Evolutionary conservation across 2,797 vertebrate species (phyloP).

Genomic region (Scyliorhinus canicula): DNA sequence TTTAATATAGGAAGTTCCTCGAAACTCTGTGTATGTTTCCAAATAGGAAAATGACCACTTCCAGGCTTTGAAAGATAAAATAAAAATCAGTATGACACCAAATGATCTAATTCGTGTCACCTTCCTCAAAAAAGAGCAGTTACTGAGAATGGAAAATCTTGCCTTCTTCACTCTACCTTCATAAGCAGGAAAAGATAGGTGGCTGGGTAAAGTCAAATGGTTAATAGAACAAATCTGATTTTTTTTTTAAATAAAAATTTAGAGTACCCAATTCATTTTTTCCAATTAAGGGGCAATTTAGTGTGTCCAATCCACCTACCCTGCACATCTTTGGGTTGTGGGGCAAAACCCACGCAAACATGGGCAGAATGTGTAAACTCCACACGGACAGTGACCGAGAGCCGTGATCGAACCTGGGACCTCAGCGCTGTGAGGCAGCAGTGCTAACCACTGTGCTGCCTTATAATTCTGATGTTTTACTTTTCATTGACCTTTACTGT

Average conservation of each 20-base stretch:
- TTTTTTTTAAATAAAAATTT: too few species aligned
- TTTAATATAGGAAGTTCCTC: conserved; percentile 35
- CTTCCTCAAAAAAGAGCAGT: background rate
- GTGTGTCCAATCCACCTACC: too few species aligned
- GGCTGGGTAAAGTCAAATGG: background rate
- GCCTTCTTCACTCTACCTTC: background rate
- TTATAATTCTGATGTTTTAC: conserved; percentile 8
- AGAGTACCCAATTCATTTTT: too few species aligned
- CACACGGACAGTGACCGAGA: too few species aligned
- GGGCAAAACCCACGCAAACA: too few species aligned
- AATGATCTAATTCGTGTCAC: background rate
- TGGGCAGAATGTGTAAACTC: too few species aligned
- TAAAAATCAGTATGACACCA: background rate
- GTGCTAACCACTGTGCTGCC: too few species aligned
- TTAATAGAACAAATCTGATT: background rate
- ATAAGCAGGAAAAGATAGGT: background rate
- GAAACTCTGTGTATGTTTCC: conserved; percentile 24
- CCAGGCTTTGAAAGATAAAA: conserved; percentile 32
- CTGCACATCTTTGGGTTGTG: too few species aligned
- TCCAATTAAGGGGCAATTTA: too few species aligned
- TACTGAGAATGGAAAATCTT: background rate
- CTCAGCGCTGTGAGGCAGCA: too few species aligned
- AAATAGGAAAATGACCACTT: conserved; percentile 27
- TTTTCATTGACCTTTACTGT: background rate
- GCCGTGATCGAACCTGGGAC: too few species aligned